Percentiles rank a stretch among this genome's conserved stretches.
These are phyloP conservation scores for Drosophila baimaii DNA, from an alignment of 1,140 invertebrate genomes.

Conservation along the genomic window DNA sequence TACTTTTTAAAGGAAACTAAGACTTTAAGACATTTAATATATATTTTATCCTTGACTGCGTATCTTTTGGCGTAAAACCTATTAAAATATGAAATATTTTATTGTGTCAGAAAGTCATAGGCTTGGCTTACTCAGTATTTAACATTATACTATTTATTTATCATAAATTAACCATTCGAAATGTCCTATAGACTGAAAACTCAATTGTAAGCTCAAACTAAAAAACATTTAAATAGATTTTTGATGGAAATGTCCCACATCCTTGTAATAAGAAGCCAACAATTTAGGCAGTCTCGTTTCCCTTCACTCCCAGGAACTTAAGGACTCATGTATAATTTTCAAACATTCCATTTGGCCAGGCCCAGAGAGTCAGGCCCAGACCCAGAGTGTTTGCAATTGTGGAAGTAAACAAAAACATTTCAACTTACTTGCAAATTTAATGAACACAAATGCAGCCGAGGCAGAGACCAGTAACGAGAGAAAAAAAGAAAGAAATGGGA, in stretches of 20 bases:
- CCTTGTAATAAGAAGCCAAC: background rate
- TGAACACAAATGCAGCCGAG: constrained; percentile 66
- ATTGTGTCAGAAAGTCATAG: no score
- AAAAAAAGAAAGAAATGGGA: constrained; percentile 17
- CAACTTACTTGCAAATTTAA: constrained; percentile 73
- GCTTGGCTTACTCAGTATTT: no score
- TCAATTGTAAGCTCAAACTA: background rate
- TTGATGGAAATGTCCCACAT: background rate
- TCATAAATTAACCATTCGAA: no score
- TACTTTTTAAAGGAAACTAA: background rate
- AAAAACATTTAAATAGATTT: background rate
- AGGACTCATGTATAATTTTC: constrained; percentile 55
- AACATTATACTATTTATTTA: no score
- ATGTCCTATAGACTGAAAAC: no score
- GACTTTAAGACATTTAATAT: no score
- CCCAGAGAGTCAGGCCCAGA: background rate
- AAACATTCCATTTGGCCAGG: constrained; percentile 38
- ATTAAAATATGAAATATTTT: no score
- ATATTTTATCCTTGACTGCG: no score
- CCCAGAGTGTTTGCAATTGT: constrained; percentile 20
- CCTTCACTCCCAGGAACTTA: background rate
- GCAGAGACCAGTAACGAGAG: constrained; percentile 14
- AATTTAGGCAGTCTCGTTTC: background rate
- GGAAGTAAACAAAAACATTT: constrained; percentile 76
- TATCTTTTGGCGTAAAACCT: no score